phyloP scores from a whole-genome alignment of 2,888 invertebrate genomes.

The Tholera decimalis region DNA sequence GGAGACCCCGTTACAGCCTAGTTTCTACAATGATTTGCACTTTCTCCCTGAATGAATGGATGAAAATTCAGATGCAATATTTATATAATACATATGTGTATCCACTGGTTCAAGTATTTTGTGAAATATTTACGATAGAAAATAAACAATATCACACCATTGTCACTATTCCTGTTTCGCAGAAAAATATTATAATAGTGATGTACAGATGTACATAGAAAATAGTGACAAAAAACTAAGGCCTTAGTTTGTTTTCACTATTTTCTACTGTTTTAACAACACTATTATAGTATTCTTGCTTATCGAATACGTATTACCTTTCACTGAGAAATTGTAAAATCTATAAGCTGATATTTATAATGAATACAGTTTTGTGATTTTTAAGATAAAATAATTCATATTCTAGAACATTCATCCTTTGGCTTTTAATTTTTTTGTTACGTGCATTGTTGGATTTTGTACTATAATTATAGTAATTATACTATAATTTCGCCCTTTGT shows the following conservation, averaged over 20 bases:
- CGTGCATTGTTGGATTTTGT: no score
- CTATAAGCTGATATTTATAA: not conserved
- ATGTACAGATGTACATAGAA: not conserved
- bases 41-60: constrained; percentile 25
- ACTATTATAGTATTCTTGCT: not conserved
- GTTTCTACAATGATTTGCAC: constrained; percentile 45
- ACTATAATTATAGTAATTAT: no score
- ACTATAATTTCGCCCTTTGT: no score
- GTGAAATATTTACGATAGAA: constrained; percentile 29
- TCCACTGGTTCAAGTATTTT: not conserved
- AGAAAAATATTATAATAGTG: constrained; percentile 38
- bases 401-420: constrained; percentile 11
- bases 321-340: not conserved
- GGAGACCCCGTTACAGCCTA: constrained; percentile 71
- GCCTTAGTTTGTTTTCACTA: not conserved
- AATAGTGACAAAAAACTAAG: no score
- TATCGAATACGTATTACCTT: not conserved
- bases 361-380: not conserved
- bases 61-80: not conserved
- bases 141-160: constrained; percentile 55
- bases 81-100: not conserved
- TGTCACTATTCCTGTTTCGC: constrained; percentile 6
- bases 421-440: constrained; percentile 15
- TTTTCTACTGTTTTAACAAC: not conserved
- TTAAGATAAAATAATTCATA: not conserved